A percentile compares a stretch with the other conserved stretches of the same genome.
Conservation (phyloP, 2,888 invertebrate species). For the Parthenolecanium corni region DNA sequence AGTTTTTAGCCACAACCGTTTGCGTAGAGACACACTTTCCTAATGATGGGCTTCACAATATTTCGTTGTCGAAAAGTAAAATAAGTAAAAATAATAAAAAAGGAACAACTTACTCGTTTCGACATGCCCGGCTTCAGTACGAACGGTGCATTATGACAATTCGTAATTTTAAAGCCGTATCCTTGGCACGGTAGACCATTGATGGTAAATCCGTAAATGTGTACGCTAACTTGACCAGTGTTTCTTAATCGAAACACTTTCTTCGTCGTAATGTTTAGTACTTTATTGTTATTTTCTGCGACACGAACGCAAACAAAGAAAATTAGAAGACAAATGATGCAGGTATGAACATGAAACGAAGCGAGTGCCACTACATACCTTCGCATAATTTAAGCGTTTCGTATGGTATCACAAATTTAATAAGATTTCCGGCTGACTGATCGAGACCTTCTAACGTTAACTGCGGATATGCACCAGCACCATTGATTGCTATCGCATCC, state of each 20-base stretch:
- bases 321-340: background rate
- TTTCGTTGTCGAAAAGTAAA: background rate
- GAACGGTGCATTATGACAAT: slow-evolving; percentile 53
- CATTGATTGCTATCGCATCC: slow-evolving; percentile 8
- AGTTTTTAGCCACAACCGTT: too few relatives aligned
- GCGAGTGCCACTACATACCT: background rate
- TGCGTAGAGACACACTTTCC: too few relatives aligned
- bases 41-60: background rate
- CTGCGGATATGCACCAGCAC: slow-evolving; percentile 17
- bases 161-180: slow-evolving; percentile 64
- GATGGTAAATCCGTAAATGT: slow-evolving; percentile 55
- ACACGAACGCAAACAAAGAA: slow-evolving; percentile 6
- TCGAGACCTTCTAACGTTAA: slow-evolving; percentile 12
- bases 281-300: slow-evolving; percentile 27
- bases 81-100: background rate
- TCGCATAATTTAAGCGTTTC: slow-evolving; percentile 18
- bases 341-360: background rate
- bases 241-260: slow-evolving; percentile 76
- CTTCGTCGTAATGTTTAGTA: slow-evolving; percentile 52
- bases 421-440: background rate
- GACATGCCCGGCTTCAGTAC: slow-evolving; percentile 59
- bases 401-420: slow-evolving; percentile 12
- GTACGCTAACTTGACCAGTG: slow-evolving; percentile 79
- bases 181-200: slow-evolving; percentile 60
- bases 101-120: slow-evolving; percentile 36